Percentiles rank a stretch among this genome's conserved stretches.
Evolutionary conservation across 2,888 invertebrate species (phyloP).

Genomic region (Rhingia rostrata): DNA sequence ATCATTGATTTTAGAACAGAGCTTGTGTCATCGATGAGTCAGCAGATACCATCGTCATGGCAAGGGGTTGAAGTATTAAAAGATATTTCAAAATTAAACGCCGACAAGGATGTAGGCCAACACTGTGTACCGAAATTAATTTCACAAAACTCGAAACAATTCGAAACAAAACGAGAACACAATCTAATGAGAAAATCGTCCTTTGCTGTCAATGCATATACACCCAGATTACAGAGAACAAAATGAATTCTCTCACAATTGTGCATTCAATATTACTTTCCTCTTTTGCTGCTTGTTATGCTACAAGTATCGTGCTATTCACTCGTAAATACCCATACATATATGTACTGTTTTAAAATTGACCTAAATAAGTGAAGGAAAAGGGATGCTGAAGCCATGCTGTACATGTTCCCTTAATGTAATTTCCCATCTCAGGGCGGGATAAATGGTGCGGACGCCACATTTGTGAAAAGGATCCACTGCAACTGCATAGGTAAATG

Average conservation of each 20-base stretch:
- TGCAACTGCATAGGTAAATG: not conserved
- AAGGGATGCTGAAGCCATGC: not conserved
- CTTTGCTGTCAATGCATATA: constrained; percentile 33
- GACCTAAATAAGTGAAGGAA: no score
- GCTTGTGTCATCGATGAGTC: not conserved
- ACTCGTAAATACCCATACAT: no score
- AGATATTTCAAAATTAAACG: no score
- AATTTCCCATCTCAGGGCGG: constrained; percentile 63
- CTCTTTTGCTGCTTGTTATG: no score
- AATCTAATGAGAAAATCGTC: constrained; percentile 36
- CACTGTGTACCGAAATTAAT: constrained; percentile 14
- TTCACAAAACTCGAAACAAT: constrained; percentile 4
- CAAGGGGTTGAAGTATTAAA: no score
- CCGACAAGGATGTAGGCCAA: not conserved
- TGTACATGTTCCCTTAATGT: constrained; percentile 42
- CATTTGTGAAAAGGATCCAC: constrained; percentile 35
- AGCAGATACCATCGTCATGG: not conserved
- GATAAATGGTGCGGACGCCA: constrained; percentile 45
- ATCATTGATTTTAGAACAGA: no score
- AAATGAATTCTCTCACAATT: no score
- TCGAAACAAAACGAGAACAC: constrained; percentile 26
- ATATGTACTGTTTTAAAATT: no score
- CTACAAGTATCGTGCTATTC: no score
- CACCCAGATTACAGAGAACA: no score
- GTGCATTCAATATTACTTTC: no score